A percentile compares a stretch with the other conserved stretches of the same genome.
Evolutionary conservation across 1,140 invertebrate genomes (phyloP).

Genomic region (Caenorhabditis remanei): DNA sequence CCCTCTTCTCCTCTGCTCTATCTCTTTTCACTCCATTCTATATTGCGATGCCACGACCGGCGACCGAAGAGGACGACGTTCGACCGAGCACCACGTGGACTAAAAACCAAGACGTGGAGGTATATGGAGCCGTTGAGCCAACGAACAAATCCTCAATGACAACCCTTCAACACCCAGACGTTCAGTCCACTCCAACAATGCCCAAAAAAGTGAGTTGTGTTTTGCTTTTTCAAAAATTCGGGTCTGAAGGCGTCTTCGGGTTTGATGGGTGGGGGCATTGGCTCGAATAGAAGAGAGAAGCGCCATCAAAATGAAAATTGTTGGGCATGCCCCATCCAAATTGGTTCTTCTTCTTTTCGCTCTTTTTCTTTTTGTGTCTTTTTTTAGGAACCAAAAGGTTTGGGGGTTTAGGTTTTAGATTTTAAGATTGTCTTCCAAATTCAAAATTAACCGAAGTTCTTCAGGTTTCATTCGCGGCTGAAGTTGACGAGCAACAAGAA

Average conservation of each 20-base stretch:
- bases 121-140: conserved; percentile 14
- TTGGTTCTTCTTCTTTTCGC: conserved; percentile 7
- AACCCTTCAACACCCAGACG: conserved; percentile 44
- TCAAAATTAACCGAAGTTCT: neutral
- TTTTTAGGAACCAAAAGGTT: neutral
- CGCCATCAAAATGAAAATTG: conserved; percentile 40
- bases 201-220: conserved; percentile 25
- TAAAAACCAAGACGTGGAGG: conserved; percentile 23
- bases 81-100: conserved; percentile 48
- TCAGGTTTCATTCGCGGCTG: conserved; percentile 50
- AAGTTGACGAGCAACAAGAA: conserved; percentile 53
- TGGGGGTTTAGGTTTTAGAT: neutral
- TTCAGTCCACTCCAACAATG: conserved; percentile 13
- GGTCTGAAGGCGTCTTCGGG: neutral
- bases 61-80: conserved; percentile 38
- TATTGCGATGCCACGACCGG: conserved; percentile 40
- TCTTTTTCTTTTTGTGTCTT: neutral
- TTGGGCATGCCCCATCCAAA: conserved; percentile 46
- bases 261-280: neutral
- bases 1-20: conserved; percentile 16
- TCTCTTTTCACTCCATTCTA: conserved; percentile 24
- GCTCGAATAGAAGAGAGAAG: conserved; percentile 8
- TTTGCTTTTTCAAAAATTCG: neutral
- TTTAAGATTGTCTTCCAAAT: neutral
- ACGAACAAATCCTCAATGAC: conserved; percentile 31